Base-by-base conservation (phyloP, 2,113 vertebrate genomes). In the Chloroceryle aenea region DNA sequence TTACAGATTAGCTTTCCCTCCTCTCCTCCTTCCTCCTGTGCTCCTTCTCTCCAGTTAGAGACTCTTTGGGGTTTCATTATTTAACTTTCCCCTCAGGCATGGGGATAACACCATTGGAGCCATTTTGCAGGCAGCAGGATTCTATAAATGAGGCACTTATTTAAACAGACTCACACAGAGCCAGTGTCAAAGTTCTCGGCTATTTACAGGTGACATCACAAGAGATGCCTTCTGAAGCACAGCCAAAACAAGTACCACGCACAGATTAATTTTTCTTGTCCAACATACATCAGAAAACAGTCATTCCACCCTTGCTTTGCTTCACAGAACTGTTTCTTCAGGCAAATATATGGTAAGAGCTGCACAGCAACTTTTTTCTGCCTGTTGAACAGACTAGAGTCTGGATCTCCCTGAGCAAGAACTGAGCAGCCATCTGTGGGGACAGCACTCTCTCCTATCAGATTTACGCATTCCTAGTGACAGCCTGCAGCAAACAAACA, bases 141-240 rank as follows among this genome's bases (percentile, higher is more conserved):
- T 97, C 97, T 96, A 96, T 98, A 98, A 98, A 98, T 98, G 97
- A 98, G 97, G 97, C 96, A 97, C 97, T 97, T 95, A 96, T 98
- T 98, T 98, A 98, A 98, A 98, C 97, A 98, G 98, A 69, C 76
- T 98, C 98, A 98, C 98, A 98, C 98, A 95, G 98, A 97, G 98
- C 91, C 63, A 20, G 88, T 98, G 98, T 98, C 98, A 98, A 97
- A 98, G 98, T 98, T 98, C 97, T 97, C 91, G 66, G 88, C 98
- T 97, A 97, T 98, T 98, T 98, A 97, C 98, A 98, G 98, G 98
- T 98, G 98, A 98, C 98, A 98, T 98, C 98, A 98, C 98, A 98
- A 83, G 97, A 96, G 96, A 97, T 85, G 85, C 78, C 90, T 95
- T 96, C 87, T 89, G 58, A 93, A 95, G 89, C 74, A 85, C 69